A percentile compares a stretch with the other conserved stretches of the same genome.
Evolutionary conservation across 2,113 vertebrate genomes (phyloP).

Genomic region (Podocnemis expansa): DNA sequence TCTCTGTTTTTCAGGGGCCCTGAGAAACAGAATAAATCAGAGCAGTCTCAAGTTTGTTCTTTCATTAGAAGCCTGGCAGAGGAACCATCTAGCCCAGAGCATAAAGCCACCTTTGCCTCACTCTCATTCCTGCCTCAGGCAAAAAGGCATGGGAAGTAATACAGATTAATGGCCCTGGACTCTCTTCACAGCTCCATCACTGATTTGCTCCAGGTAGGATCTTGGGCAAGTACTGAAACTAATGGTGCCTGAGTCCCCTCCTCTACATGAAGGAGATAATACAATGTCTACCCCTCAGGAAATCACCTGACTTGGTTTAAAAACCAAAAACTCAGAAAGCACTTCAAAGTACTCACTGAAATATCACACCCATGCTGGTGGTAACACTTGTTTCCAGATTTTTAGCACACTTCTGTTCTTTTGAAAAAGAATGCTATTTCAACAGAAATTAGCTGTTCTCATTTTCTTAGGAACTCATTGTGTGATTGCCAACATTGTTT

Average conservation of each 20-base stretch:
- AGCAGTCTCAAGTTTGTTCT: not conserved
- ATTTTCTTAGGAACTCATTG: not conserved
- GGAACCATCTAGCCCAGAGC: not conserved
- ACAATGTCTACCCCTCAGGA: not conserved
- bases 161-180: not conserved
- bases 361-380: not conserved
- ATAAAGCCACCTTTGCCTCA: not conserved
- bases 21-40: not conserved
- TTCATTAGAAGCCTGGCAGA: not conserved
- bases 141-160: not conserved
- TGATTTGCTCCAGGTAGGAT: not conserved
- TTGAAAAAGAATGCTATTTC: not conserved
- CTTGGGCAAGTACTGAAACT: not conserved
- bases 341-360: not conserved
- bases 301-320: not conserved
- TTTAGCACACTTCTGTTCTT: not conserved
- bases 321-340: not conserved
- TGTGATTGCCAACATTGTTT: not conserved
- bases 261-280: not conserved
- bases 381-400: not conserved
- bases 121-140: not conserved
- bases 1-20: not conserved
- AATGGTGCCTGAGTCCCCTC: too few relatives aligned
- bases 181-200: not conserved
- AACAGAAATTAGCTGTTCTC: not conserved